These are phyloP conservation scores for Drosophila auraria DNA, from an alignment of 1,140 invertebrate species.

Conservation along the genomic window DNA sequence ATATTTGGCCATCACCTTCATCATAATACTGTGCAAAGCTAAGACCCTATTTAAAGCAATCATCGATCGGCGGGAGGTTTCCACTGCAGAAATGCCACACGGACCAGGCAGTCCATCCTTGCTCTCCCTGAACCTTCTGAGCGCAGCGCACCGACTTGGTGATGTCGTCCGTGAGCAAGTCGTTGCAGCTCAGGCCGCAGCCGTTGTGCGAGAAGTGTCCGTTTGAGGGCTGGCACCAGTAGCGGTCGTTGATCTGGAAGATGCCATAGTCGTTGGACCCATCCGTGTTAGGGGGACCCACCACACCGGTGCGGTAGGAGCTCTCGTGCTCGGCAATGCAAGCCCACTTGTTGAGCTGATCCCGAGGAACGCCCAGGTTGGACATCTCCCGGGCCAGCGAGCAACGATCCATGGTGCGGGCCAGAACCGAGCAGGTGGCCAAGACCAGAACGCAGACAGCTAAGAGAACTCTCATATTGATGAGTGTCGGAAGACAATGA, in stretches of 20 bases:
- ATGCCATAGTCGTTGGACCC: conserved; percentile 73
- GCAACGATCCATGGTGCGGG: conserved; percentile 73
- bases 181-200: conserved; percentile 44
- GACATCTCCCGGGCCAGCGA: conserved; percentile 73
- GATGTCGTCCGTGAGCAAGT: conserved; percentile 51
- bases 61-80: conserved; percentile 51
- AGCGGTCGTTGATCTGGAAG: conserved; percentile 76
- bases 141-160: conserved; percentile 58
- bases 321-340: conserved; percentile 69
- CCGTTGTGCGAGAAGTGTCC: conserved; percentile 56
- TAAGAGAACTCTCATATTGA: conserved; percentile 55
- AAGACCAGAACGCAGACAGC: conserved; percentile 42
- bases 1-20: too few relatives aligned
- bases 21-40: not conserved
- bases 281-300: conserved; percentile 58
- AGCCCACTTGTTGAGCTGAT: conserved; percentile 49
- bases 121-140: conserved; percentile 40
- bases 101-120: conserved; percentile 69
- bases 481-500: not conserved
- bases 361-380: conserved; percentile 50
- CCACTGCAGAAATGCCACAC: conserved; percentile 57
- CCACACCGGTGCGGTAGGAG: conserved; percentile 50
- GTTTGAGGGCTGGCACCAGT: conserved; percentile 70
- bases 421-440: conserved; percentile 39
- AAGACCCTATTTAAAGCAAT: conserved; percentile 52